A percentile compares a stretch with the other conserved stretches of the same genome.
Conservation (phyloP, 92 coral and sea anemone species). For the Scolanthus callimorphus region DNA sequence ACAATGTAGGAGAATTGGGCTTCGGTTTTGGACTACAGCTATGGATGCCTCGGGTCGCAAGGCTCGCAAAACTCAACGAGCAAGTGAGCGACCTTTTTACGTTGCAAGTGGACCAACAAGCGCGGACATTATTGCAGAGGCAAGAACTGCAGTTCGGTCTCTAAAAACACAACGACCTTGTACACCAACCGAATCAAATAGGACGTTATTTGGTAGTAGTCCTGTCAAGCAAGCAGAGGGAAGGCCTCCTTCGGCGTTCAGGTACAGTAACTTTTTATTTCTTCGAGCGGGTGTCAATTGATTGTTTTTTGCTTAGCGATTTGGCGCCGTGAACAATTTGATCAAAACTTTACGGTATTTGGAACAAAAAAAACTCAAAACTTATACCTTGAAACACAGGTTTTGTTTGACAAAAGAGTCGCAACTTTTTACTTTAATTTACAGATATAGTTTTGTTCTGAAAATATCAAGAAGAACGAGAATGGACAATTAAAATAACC, state of each 20-base stretch:
- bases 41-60: slow-evolving; percentile 59
- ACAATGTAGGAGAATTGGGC: slow-evolving; percentile 1
- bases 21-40: not conserved
- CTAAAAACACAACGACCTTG: slow-evolving; percentile 93
- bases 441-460: too few relatives aligned
- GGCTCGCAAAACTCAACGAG: slow-evolving; percentile 74
- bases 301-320: too few relatives aligned
- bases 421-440: too few relatives aligned
- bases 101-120: slow-evolving; percentile 82
- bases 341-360: too few relatives aligned
- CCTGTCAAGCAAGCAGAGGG: slow-evolving; percentile 59
- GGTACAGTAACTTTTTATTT: too few relatives aligned
- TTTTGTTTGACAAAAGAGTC: too few relatives aligned
- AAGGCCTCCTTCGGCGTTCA: slow-evolving; percentile 92
- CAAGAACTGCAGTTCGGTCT: slow-evolving; percentile 87
- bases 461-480: too few relatives aligned
- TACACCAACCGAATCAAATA: slow-evolving; percentile 86
- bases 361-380: too few relatives aligned
- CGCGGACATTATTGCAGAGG: slow-evolving; percentile 96
- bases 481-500: too few relatives aligned
- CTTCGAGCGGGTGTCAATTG: too few relatives aligned
- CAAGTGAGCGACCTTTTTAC: slow-evolving; percentile 82
- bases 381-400: too few relatives aligned
- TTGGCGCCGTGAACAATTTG: too few relatives aligned
- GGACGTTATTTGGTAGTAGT: slow-evolving; percentile 78